Percentiles rank a stretch among this genome's conserved stretches.
phyloP scores from a whole-genome alignment of 2,797 vertebrate species.

The Typhlichthys eigenmanni region DNA sequence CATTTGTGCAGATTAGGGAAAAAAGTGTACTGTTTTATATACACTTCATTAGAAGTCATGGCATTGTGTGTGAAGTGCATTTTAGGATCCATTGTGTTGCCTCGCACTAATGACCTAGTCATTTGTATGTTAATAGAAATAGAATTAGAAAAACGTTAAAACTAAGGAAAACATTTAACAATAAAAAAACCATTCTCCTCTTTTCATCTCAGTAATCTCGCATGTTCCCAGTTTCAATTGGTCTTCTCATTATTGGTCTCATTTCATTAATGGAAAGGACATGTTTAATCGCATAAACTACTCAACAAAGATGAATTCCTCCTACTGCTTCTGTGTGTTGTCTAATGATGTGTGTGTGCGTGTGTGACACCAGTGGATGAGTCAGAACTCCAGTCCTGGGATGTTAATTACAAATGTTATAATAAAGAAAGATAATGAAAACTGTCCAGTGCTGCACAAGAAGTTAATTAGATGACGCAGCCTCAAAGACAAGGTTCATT shows the following conservation, averaged over 20 bases:
- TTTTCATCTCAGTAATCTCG: slow-evolving; percentile 57
- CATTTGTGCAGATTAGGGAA: slow-evolving; percentile 16
- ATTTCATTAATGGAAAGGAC: slow-evolving; percentile 56
- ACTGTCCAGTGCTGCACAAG: slow-evolving; percentile 22
- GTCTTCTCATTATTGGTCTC: slow-evolving; percentile 49
- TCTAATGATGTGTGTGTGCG: slow-evolving; percentile 11
- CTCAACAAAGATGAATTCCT: slow-evolving; percentile 48
- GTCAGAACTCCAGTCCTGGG: slow-evolving; percentile 23
- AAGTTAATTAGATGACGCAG: slow-evolving; percentile 70
- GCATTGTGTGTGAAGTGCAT: slow-evolving; percentile 11
- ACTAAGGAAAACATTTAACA: slow-evolving; percentile 24
- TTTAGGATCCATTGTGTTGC: slow-evolving; percentile 41
- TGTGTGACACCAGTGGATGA: slow-evolving; percentile 48
- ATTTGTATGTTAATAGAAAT: slow-evolving; percentile 72
- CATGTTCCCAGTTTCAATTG: slow-evolving; percentile 62
- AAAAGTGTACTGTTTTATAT: not conserved
- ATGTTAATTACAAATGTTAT: slow-evolving; percentile 69
- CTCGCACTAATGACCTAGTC: slow-evolving; percentile 58
- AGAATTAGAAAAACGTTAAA: slow-evolving; percentile 41
- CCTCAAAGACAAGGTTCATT: slow-evolving; percentile 62
- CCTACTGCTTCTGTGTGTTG: slow-evolving; percentile 19
- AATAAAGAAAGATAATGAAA: slow-evolving; percentile 62
- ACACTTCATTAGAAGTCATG: not conserved
- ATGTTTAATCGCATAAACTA: slow-evolving; percentile 63
- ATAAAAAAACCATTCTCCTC: slow-evolving; percentile 35